Evolutionary conservation across 2,113 vertebrate species (phyloP).

Genomic region (Mustelus asterias): DNA sequence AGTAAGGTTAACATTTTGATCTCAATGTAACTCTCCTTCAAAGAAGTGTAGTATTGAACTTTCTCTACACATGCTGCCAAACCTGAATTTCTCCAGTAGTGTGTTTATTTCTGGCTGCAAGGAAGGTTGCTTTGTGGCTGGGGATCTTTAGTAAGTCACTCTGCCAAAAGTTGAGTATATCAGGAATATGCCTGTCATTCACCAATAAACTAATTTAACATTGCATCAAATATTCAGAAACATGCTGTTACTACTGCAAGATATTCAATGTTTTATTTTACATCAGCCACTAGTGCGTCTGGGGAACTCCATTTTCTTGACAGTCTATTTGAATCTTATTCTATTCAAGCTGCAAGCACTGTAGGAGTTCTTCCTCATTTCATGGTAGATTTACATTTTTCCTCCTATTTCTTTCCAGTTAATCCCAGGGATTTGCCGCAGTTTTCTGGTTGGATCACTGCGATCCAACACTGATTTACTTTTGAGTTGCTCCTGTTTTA

Average conservation of each 20-base stretch:
- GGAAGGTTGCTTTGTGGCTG: background rate
- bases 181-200: background rate
- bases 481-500: background rate
- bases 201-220: background rate
- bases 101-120: background rate
- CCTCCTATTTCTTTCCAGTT: background rate
- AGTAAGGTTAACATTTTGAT: too few species aligned
- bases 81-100: too few species aligned
- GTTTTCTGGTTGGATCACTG: background rate
- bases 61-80: too few species aligned
- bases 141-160: background rate
- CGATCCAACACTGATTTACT: background rate
- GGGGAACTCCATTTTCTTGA: background rate
- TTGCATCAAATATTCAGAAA: background rate
- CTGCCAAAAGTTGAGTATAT: background rate
- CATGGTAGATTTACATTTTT: background rate
- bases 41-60: too few species aligned
- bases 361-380: background rate
- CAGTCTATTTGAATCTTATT: background rate
- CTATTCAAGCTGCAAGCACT: conserved; percentile 16
- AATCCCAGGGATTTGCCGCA: background rate
- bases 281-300: background rate
- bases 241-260: background rate
- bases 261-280: background rate
- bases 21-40: too few species aligned